These are phyloP conservation scores for Nycteola revayana DNA, from an alignment of 2,888 invertebrate species.

Conservation along the genomic window DNA sequence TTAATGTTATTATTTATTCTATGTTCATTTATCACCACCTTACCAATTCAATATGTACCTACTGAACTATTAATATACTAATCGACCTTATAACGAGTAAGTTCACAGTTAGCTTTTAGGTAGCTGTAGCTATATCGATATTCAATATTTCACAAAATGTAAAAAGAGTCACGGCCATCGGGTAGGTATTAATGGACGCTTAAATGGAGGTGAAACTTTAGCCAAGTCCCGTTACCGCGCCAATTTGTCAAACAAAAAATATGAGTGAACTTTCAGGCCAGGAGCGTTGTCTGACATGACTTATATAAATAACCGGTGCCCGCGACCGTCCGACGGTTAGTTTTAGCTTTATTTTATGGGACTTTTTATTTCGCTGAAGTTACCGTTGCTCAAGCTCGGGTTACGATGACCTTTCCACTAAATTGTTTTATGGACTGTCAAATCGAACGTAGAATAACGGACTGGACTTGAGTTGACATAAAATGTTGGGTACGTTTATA, in stretches of 20 bases:
- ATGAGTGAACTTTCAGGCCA: slow-evolving; percentile 70
- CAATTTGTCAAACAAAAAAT: slow-evolving; percentile 80
- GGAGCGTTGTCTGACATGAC: slow-evolving; percentile 68
- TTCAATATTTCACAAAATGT: slow-evolving; percentile 44
- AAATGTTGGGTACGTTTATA: no score
- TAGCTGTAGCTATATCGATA: slow-evolving; percentile 24
- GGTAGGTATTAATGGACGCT: slow-evolving; percentile 65
- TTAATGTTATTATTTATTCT: no score
- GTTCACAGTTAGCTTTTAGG: slow-evolving; percentile 2
- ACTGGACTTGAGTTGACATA: no score
- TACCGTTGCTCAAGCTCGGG: slow-evolving; percentile 33
- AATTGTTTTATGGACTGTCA: slow-evolving; percentile 19
- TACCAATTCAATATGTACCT: no score
- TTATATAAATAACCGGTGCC: slow-evolving; percentile 68
- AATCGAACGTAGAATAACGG: slow-evolving; percentile 1
- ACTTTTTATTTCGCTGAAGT: slow-evolving; percentile 45
- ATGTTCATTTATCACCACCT: no score
- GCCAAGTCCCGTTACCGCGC: slow-evolving; percentile 72
- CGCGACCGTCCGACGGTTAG: slow-evolving; percentile 47
- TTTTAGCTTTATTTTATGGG: slow-evolving; percentile 50
- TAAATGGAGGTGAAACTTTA: slow-evolving; percentile 76
- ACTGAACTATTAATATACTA: no score
- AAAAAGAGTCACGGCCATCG: slow-evolving; percentile 53
- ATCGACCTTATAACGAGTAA: no score
- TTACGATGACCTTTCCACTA: slow-evolving; percentile 23